Conservation (phyloP, 2,888 invertebrate genomes). For the Leucozona laternaria region DNA sequence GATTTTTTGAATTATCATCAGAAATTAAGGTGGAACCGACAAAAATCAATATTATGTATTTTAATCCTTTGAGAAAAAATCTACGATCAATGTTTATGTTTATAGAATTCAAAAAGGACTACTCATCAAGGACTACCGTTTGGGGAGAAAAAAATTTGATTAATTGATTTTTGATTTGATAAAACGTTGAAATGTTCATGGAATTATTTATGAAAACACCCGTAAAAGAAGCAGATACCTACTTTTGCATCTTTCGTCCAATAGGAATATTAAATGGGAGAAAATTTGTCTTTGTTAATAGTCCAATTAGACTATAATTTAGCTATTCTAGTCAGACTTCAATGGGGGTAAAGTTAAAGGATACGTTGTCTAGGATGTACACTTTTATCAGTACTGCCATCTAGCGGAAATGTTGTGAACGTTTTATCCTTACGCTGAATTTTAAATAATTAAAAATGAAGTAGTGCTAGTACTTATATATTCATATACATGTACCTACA, state of each 20-base stretch:
- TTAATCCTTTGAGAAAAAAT: slow-evolving; percentile 52
- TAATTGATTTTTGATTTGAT: slow-evolving; percentile 54
- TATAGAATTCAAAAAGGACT: slow-evolving; percentile 54
- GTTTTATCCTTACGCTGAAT: not conserved
- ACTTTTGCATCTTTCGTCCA: slow-evolving; percentile 1
- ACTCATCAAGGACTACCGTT: slow-evolving; percentile 66
- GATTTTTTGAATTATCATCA: not conserved
- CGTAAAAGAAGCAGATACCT: not conserved
- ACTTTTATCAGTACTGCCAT: slow-evolving; percentile 20
- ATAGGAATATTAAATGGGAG: slow-evolving; percentile 1
- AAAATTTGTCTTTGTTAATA: not conserved
- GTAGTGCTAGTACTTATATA: too few relatives aligned
- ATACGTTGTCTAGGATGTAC: slow-evolving; percentile 29
- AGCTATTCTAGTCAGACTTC: not conserved
- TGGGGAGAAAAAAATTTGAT: slow-evolving; percentile 36
- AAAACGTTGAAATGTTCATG: not conserved
- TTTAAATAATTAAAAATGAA: too few relatives aligned
- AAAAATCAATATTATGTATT: slow-evolving; percentile 64
- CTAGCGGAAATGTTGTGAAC: slow-evolving; percentile 32
- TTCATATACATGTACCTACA: too few relatives aligned
- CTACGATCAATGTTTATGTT: slow-evolving; percentile 25
- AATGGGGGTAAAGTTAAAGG: slow-evolving; percentile 38
- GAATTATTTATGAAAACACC: not conserved
- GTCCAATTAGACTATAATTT: slow-evolving; percentile 30
- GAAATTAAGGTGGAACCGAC: slow-evolving; percentile 58